Base-by-base conservation (phyloP, 2,888 invertebrate genomes). In the Odontothrips loti region DNA sequence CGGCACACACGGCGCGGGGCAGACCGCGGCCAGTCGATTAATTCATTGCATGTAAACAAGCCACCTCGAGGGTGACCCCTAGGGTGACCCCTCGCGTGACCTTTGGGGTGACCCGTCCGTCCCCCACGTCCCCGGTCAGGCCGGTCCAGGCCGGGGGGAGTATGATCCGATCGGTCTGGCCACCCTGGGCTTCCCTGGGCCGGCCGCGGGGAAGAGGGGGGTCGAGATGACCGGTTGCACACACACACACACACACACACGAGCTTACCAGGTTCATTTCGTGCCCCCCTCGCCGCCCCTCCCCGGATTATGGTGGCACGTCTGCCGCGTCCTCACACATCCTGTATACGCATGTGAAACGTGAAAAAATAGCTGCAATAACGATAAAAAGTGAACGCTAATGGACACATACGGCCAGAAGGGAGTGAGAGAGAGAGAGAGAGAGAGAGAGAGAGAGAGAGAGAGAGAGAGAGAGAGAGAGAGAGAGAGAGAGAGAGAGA, bases 31-130 rank as follows among this genome's bases (percentile, higher is more conserved):
- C 68, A 75, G 68, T 75, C 23, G 68, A 75, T 75, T 75, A 75
- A 75, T 75, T 75, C 68, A 75, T 75, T 75, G 68, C 68, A 75
- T 75, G 68, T 75, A 75, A 75, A 75, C 68, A 75, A 27, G n/a
- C 23, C 27, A 75, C 23, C 58, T 20, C 17, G 20, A 20, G 58
- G 58, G 58, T 58, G 58, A 43, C 20, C 58, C 1, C 15, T 58
- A 1, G 58, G 58, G 58, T 58, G 58, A 58, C n/a, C n/a, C n/a
- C n/a, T n/a, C n/a, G n/a, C n/a, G n/a, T n/a, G n/a, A n/a, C n/a
- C n/a, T n/a, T n/a, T n/a, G n/a, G n/a, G 20, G 20, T 58, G 58
- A 58, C 27, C 68, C 68, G 8, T 6, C 17, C 58, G 58, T 17
- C 20, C n/a, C n/a, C n/a, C n/a, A n/a, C n/a, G n/a, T n/a, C n/a